These are phyloP conservation scores for Taurulus bubalis DNA, from an alignment of 2,113 vertebrate genomes.

Conservation along the genomic window DNA sequence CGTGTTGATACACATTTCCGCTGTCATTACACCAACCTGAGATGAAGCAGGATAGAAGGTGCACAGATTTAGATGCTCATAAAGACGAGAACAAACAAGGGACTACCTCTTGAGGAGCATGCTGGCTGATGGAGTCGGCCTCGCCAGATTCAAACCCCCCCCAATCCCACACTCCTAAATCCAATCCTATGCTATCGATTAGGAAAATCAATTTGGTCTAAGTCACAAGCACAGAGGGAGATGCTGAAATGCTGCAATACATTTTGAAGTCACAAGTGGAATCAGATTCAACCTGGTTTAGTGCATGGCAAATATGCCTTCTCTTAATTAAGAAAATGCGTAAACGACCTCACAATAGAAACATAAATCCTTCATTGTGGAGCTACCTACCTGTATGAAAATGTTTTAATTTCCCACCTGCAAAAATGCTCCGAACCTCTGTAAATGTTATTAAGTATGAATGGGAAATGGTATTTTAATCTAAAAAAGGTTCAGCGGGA, in stretches of 20 bases:
- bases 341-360: constrained; percentile 4
- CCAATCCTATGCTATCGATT: constrained; percentile 76
- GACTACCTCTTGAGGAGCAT: constrained; percentile 19
- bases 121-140: constrained; percentile 19
- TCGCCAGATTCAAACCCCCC: constrained; percentile 21
- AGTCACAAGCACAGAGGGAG: constrained; percentile 60
- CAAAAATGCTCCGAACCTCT: neutral
- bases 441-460: constrained; percentile 38
- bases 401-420: constrained; percentile 30
- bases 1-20: constrained; percentile 34
- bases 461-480: constrained; percentile 47
- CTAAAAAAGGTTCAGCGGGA: constrained; percentile 44
- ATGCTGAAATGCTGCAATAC: constrained; percentile 64
- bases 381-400: constrained; percentile 33
- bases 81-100: constrained; percentile 32
- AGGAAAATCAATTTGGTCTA: constrained; percentile 70
- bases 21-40: constrained; percentile 43
- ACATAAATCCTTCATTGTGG: constrained; percentile 21
- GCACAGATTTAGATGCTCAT: constrained; percentile 26
- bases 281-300: constrained; percentile 32
- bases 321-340: constrained; percentile 47
- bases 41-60: constrained; percentile 34
- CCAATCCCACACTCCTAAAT: constrained; percentile 47
- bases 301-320: constrained; percentile 38
- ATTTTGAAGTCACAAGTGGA: constrained; percentile 57